These are phyloP conservation scores for Sturnus vulgaris DNA, from an alignment of 2,113 vertebrate species.

Conservation along the genomic window DNA sequence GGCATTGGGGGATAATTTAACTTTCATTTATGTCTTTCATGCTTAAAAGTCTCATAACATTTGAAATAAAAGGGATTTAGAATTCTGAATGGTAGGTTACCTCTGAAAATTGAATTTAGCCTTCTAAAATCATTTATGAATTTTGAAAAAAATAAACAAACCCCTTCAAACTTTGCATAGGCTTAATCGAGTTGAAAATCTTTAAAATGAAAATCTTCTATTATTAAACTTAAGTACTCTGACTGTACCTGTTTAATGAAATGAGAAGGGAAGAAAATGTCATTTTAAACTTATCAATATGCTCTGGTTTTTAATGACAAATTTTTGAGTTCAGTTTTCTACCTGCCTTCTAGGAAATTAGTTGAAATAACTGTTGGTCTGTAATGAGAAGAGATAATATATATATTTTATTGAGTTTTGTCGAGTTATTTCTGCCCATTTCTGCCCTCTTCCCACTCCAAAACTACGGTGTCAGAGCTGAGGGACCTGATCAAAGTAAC, in stretches of 20 bases:
- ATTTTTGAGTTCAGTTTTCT: neutral
- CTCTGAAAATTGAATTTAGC: neutral
- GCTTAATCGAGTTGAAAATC: neutral
- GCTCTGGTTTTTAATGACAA: neutral
- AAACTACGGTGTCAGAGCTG: neutral
- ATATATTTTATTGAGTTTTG: neutral
- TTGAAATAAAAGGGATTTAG: neutral
- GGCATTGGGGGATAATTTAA: neutral
- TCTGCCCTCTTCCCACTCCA: neutral
- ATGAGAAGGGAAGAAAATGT: neutral
- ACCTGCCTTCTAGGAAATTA: neutral
- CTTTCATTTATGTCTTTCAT: neutral
- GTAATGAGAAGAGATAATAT: neutral
- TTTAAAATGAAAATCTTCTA: neutral
- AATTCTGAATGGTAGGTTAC: neutral
- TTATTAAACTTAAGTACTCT: neutral
- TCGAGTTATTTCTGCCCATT: neutral
- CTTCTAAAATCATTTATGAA: neutral
- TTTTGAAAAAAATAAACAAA: neutral
- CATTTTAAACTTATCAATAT: neutral
- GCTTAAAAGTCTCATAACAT: neutral
- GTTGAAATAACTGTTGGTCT: neutral
- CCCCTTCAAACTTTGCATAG: neutral
- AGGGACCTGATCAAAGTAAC: neutral
- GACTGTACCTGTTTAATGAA: neutral